Base-by-base conservation (phyloP, 2,113 vertebrate genomes). In the Python bivittatus region DNA sequence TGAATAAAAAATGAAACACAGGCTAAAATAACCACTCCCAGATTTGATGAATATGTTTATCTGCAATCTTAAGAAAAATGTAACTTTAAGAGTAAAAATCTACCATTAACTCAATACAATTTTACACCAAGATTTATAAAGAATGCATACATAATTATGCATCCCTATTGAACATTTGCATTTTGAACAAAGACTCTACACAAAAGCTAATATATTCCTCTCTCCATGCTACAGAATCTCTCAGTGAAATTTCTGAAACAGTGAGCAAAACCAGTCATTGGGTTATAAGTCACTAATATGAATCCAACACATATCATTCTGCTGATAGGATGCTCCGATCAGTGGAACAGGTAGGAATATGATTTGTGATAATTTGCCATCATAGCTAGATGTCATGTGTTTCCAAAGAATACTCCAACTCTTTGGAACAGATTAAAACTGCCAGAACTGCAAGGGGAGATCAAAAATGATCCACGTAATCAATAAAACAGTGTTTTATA, bases 171-270 rank as follows among this genome's bases (percentile, higher is more conserved):
- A 92, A 93, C 33, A 4, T 58, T 29, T 17, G 15, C 60, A 56
- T 54, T 91, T 92, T 79, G 52, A 6, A 4, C 9, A 48, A 20
- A 83, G 27, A 89, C 11, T 72, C 56, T 0, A n/a, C 89, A 72
- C 56, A 61, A 90, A 86, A 29, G 27, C 52, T 0, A 0, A 94
- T 85, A 87, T 58, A 90, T 60, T 92, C 86, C 84, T 68, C 90
- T 90, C 29, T 42, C 58, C 94, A 84, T 44, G 7, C 91, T 91
- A 86, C 42, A 91, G 53, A 56, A 91, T 38, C 72, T 79, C 72
- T 42, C 72, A 79, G 6, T 79, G 72, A 79, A 22, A 79, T 79
- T 38, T 79, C 38, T 79, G 72, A 79, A 79, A 79, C 33, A 79
- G 38, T 38, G 33, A 79, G 33, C 33, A 79, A 79, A 79, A 38